Conservation (phyloP, 2,797 vertebrate genomes). For the Lacerta bilineata region DNA sequence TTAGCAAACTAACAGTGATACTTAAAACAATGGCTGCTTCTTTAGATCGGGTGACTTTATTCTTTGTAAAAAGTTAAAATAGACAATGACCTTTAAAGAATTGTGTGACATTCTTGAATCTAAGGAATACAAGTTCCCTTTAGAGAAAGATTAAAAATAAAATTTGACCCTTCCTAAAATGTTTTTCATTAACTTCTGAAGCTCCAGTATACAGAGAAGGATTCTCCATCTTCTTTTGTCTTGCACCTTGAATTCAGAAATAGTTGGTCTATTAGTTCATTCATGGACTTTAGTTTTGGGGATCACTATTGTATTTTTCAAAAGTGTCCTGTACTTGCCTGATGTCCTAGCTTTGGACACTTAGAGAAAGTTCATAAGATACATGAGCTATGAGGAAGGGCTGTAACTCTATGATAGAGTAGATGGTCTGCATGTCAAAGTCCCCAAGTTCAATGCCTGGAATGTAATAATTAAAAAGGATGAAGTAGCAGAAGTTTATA, state of each 20-base stretch:
- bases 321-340: background rate
- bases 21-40: background rate
- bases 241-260: background rate
- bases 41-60: background rate
- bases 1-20: slow-evolving; percentile 20
- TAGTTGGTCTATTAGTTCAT: background rate
- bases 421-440: no score
- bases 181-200: background rate
- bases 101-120: background rate
- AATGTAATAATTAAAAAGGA: background rate
- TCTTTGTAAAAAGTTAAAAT: slow-evolving; percentile 9
- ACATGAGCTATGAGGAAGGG: background rate
- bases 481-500: background rate
- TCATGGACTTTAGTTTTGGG: background rate
- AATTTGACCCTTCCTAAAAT: background rate
- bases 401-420: background rate
- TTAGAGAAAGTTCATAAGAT: background rate
- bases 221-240: background rate
- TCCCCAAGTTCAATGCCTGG: background rate
- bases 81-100: background rate
- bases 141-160: slow-evolving; percentile 12
- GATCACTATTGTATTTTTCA: background rate
- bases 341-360: background rate
- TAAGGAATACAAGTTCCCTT: background rate
- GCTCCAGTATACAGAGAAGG: background rate